These are phyloP conservation scores for Epistrophe eligans DNA, from an alignment of 2,888 invertebrate species.

Conservation along the genomic window DNA sequence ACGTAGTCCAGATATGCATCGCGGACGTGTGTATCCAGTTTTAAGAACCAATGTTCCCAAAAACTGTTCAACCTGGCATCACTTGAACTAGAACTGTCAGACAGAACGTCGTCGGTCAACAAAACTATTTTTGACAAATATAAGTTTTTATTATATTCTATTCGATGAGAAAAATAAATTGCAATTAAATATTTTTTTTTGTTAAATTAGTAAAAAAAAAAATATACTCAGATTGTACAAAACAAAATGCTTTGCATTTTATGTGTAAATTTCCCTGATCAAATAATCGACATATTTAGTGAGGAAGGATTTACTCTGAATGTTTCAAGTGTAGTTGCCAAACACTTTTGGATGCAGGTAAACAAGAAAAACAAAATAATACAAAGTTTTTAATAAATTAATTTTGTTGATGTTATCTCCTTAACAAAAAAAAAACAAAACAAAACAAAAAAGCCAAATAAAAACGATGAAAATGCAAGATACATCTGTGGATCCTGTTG, in stretches of 20 bases:
- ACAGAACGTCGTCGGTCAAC: slow-evolving; percentile 58
- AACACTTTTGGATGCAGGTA: slow-evolving; percentile 79
- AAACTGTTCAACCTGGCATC: slow-evolving; percentile 45
- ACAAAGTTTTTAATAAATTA: slow-evolving; percentile 1
- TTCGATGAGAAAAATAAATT: slow-evolving; percentile 40
- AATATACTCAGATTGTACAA: neutral
- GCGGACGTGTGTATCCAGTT: neutral
- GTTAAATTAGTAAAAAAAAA: slow-evolving; percentile 3
- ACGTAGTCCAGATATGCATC: neutral
- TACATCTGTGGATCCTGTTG: slow-evolving; percentile 79
- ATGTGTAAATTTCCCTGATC: slow-evolving; percentile 77
- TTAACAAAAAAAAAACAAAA: neutral
- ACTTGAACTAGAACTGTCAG: slow-evolving; percentile 48
- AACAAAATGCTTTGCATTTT: slow-evolving; percentile 78
- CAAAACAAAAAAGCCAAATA: slow-evolving; percentile 59
- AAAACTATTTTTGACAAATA: slow-evolving; percentile 46
- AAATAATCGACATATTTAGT: slow-evolving; percentile 77
- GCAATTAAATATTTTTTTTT: slow-evolving; percentile 9
- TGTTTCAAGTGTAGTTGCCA: slow-evolving; percentile 77
- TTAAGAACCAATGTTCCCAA: neutral
- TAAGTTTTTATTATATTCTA: slow-evolving; percentile 45
- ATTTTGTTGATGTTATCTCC: slow-evolving; percentile 16
- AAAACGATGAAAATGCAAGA: slow-evolving; percentile 48
- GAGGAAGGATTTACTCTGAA: slow-evolving; percentile 77
- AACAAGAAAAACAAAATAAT: slow-evolving; percentile 37